These are phyloP conservation scores for Parascotia fuliginaria DNA, from an alignment of 2,888 invertebrate species.

Conservation along the genomic window DNA sequence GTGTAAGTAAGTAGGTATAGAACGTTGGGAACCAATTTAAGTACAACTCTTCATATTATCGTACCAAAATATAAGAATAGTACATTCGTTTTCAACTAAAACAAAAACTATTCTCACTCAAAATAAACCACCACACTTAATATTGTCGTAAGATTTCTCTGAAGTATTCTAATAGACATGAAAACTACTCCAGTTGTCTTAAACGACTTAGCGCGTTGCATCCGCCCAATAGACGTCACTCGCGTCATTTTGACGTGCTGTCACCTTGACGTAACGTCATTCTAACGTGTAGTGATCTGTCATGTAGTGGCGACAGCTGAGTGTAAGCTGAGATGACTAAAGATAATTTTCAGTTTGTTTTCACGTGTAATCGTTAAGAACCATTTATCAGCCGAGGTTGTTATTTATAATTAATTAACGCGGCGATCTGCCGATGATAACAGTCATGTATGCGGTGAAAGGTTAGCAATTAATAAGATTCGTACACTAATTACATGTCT, in stretches of 20 bases:
- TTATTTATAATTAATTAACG: slow-evolving; percentile 18
- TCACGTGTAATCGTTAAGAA: slow-evolving; percentile 17
- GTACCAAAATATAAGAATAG: background rate
- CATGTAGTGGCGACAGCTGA: slow-evolving; percentile 33
- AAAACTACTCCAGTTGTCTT: slow-evolving; percentile 30
- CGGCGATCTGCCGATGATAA: slow-evolving; percentile 25
- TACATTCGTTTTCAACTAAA: background rate
- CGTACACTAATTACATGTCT: background rate
- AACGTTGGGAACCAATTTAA: no score
- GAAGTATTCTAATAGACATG: slow-evolving; percentile 24
- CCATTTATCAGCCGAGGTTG: slow-evolving; percentile 23
- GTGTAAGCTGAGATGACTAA: slow-evolving; percentile 34
- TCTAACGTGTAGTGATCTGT: slow-evolving; percentile 18
- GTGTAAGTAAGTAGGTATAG: no score
- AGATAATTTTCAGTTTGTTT: slow-evolving; percentile 37
- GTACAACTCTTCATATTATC: no score
- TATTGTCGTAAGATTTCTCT: slow-evolving; percentile 15
- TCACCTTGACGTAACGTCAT: slow-evolving; percentile 17
- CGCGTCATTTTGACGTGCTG: slow-evolving; percentile 29
- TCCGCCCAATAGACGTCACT: slow-evolving; percentile 58
- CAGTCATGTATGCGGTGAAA: slow-evolving; percentile 11
- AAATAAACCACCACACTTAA: slow-evolving; percentile 5
- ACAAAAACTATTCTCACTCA: background rate
- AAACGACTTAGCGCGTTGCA: slow-evolving; percentile 49
- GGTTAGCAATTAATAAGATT: slow-evolving; percentile 6